Base-by-base conservation (phyloP, 2,797 vertebrate genomes). In the Champsocephalus gunnari region DNA sequence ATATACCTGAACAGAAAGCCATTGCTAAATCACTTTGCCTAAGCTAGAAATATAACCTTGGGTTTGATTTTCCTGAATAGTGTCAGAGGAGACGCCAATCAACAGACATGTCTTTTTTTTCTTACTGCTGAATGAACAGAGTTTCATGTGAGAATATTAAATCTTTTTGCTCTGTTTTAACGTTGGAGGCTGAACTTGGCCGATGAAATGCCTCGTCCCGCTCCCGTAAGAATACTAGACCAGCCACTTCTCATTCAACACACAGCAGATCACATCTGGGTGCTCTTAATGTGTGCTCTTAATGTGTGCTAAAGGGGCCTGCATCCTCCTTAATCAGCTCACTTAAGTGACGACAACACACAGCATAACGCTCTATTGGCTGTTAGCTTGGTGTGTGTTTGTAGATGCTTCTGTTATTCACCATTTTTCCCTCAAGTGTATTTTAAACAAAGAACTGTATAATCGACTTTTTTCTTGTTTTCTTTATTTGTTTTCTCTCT, bases 311-410 rank as follows among this genome's bases (percentile, higher is more conserved):
- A 92, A 94, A 93, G 92, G 87, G 83, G 88, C 89, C 91, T 87
- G 82, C 91, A 88, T 93, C 89, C 90, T 89, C 83, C 87, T 93
- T 93, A 94, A 94, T 94, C 87, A 93, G 94, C 89, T 96, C 95
- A 95, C 95, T 96, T 94, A 94, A 92, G 93, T 94, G 93, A 94
- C 85, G 91, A 95, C 95, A 94, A 95, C 93, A 94, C 92, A 88
- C 89, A 88, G 90, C 88, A 93, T 83, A 92, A 93, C 81, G 81
- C 90, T 92, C 92, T 80, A 77, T 91, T 93, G 94, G 95, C 88
- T 95, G 90, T 93, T 92, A 92, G 95, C 92, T 94, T 92, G 93
- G 88, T 93, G 91, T 93, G 92, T 94, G 89, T 94, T 95, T 80
- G 77, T 94, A 95, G 92, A 94, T 93, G 93, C 93, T 92, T 94